Base-by-base conservation (phyloP, 2,113 vertebrate genomes). In the Colossoma macropomum region DNA sequence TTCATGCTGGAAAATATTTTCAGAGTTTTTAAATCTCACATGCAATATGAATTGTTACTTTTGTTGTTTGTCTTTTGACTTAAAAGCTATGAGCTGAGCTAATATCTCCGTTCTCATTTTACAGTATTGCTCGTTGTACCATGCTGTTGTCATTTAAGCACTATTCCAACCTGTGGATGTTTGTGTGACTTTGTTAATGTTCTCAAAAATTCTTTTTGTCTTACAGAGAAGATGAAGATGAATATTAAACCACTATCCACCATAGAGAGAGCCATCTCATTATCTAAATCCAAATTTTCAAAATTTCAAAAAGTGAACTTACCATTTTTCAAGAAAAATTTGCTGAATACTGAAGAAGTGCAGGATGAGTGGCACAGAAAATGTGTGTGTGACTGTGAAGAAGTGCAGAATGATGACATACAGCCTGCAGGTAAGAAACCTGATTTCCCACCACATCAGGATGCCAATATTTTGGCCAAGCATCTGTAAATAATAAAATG, bases 161-260 rank as follows among this genome's bases (percentile, higher is more conserved):
- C 17, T 3, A 70, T 41, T 9, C 32, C 21, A 13, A 65, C 32
- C 56, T 59, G 25, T 38, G 10, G 11, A 15, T 52, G 16, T 52
- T 52, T 52, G 41, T 45, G 41, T 52, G 16, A n/a, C 1, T 69
- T 27, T 30, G 2, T 34, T 12, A 21, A 10, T 16, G 10, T 48
- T 25, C 71, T 45, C 15, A 69, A n/a, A 69, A 59, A 70, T 60
- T 84, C 48, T 60, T 62, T 19, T 86, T 17, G 75, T 30, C 52
- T 0, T 19, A 38, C 77, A 81, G n/a, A 71, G 69, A 71, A 25
- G 17, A 38, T 34, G 73, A 73, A 34, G 45, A 86, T 86, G 85
- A 60, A 81, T 73, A 75, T 52, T 59, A 52, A 66, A 60, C 41
- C 83, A 25, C 23, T 56, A n/a, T 59, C 71, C 25, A 30, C 50